A percentile compares a stretch with the other conserved stretches of the same genome.
Evolutionary conservation across 30 jellyfish, hydroid and myxozoan species (phyloP).

Genomic region (Aurelia sp.): DNA sequence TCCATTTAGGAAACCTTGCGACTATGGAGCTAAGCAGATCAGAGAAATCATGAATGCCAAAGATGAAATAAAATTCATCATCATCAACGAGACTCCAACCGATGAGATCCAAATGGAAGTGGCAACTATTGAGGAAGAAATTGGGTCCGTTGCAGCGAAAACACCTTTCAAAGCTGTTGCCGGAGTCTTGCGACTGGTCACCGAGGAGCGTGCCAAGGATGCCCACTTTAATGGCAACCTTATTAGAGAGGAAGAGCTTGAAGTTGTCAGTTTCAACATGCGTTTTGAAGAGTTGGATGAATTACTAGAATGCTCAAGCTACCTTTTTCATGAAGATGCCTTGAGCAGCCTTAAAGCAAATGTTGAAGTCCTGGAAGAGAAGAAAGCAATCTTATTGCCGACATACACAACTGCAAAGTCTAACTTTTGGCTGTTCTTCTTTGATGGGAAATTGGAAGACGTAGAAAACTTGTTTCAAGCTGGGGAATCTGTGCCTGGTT

Average conservation of each 20-base stretch:
- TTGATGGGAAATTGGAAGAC: constrained; percentile 4
- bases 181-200: constrained; percentile 1
- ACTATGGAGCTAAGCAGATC: no score
- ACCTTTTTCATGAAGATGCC: constrained; percentile 12
- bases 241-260: constrained; percentile 7
- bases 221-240: constrained; percentile 27
- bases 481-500: constrained; percentile 22
- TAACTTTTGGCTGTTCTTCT: constrained; percentile 26
- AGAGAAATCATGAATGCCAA: no score
- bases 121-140: no score
- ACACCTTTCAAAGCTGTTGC: no score
- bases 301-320: constrained; percentile 4
- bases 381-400: constrained; percentile 7
- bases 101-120: no score
- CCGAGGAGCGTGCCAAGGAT: constrained; percentile 25
- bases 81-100: no score
- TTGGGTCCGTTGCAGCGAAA: no score
- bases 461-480: neutral
- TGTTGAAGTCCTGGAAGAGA: neutral
- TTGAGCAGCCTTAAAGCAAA: neutral
- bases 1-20: no score
- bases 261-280: neutral
- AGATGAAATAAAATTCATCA: no score
- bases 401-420: neutral
- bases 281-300: neutral